Base-by-base conservation (phyloP, 2,888 invertebrate genomes). In the Limenitis camilla region DNA sequence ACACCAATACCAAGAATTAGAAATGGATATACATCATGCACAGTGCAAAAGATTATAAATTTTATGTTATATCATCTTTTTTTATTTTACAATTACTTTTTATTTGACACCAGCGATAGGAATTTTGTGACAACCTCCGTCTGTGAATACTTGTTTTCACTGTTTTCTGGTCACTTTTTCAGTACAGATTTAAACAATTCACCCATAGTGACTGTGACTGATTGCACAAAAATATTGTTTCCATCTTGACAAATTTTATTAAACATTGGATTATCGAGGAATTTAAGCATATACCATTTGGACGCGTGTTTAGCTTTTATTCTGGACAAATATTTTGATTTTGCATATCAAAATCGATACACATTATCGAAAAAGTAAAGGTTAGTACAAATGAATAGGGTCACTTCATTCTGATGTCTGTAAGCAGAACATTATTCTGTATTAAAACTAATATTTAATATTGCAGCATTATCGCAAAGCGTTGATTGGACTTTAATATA, bases 381-480 rank as follows among this genome's bases (percentile, higher is more conserved):
- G 84, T 88, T 82, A 88, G 86, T 88, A 88, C 79, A 76, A 63
- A 64, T 66, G 62, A 66, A 63, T 72, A 80, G 81, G 84, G 77
- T 78, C 75, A 72, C 68, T 74, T 65, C 74, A 76, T 77, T 78
- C 72, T 80, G 72, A 75, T 77, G 69, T 75, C 70, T 73, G 49
- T 78, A 57, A 74, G 72, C 72, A 69, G 69, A 67, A 73, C 65
- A 70, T 82, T 76, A 69, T 73, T 80, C 74, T 81, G 73, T 83
- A 87, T 85, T 87, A 87, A 88, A 88, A 78, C 72, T 83, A 78
- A 80, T 81, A 75, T 88, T 88, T 88, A 83, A 88, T 75, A 86
- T 88, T 88, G 82, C 88, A 88, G 88, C 88, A 76, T 74, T 78
- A 76, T 79, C 66, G 76, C 76, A 82, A 74, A 81, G 75, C 74